phyloP scores from a whole-genome alignment of 2,797 vertebrate genomes.

The Hemibagrus guttatus region DNA sequence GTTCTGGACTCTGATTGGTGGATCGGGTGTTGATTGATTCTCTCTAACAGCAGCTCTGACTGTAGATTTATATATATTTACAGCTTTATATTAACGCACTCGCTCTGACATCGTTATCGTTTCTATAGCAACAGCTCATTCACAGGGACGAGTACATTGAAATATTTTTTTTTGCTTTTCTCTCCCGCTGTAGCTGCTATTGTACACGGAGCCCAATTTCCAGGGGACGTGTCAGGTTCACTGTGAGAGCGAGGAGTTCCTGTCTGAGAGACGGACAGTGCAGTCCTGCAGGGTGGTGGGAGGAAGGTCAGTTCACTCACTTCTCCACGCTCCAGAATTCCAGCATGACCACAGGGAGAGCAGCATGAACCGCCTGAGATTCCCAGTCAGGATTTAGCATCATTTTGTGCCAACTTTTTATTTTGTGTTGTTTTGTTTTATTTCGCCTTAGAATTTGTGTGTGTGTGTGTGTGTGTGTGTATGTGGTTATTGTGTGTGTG shows the following conservation, averaged over 20 bases:
- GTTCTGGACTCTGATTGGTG: not conserved
- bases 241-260: slow-evolving; percentile 66
- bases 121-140: not conserved
- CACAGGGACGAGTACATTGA: not conserved
- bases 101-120: not conserved
- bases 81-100: not conserved
- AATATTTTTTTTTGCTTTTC: not conserved
- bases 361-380: not conserved
- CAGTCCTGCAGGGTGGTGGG: slow-evolving; percentile 84
- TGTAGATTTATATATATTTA: too few relatives aligned
- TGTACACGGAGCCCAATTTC: slow-evolving; percentile 85
- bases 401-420: too few relatives aligned
- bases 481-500: slow-evolving; percentile 3
- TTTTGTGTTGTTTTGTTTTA: too few relatives aligned
- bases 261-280: slow-evolving; percentile 67
- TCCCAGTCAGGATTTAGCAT: not conserved
- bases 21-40: not conserved
- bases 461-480: not conserved
- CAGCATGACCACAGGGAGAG: not conserved
- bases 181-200: slow-evolving; percentile 75
- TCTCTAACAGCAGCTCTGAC: not conserved
- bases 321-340: not conserved
- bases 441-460: too few relatives aligned
- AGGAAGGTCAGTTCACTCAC: slow-evolving; percentile 78
- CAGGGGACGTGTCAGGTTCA: slow-evolving; percentile 75